Base-by-base conservation (phyloP, 1,140 invertebrate genomes). In the Trachymyrmex septentrionalis region DNA sequence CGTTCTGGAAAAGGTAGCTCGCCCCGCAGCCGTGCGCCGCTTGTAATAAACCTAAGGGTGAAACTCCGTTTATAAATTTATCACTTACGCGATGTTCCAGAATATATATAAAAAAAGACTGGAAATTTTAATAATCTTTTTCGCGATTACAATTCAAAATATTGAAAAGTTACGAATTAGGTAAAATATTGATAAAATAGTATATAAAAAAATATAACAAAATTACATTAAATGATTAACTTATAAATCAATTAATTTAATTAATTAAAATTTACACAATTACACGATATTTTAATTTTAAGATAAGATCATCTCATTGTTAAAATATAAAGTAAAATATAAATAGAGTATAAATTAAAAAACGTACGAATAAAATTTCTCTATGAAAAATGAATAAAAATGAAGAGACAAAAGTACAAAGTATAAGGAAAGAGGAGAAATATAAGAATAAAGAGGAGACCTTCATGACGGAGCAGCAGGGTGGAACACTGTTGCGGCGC, bases 1-100 rank as follows among this genome's bases (percentile, higher is more conserved):
- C 99, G 93, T 98, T 98, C 94, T 99, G 98, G 94, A 99, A 99
- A 19, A 99, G 96, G 93, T 99, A 99, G 30, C 97, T 96, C 0
- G 99, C 99, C 85, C 97, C 97, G 27, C 97, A 96, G 14, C 96
- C 95, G 88, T 97, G 97, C 0, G 95, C 95, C 6, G 93, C 91
- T 57, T 95, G 92, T 0, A 95, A 63, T 1, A 95, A 90, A 53
- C 80, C 80, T 84, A 14, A 48, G 14, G 34, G 2, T 5, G 2
- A 48, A 38, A 80, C 3, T 34, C 24, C 0, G 16, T 84, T 76
- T 44, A 12, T 55, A 30, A 64, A 2, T 38, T 38, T 38, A 63
- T 38, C 14, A 27, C 12, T 63, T 63, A 30, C 12, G 6, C 2
- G 96, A 97, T 67, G 19, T 67, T 12, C 3, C 3, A 34, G 24